Base-by-base conservation (phyloP, 2,113 vertebrate species). In the Anolis sagrei region DNA sequence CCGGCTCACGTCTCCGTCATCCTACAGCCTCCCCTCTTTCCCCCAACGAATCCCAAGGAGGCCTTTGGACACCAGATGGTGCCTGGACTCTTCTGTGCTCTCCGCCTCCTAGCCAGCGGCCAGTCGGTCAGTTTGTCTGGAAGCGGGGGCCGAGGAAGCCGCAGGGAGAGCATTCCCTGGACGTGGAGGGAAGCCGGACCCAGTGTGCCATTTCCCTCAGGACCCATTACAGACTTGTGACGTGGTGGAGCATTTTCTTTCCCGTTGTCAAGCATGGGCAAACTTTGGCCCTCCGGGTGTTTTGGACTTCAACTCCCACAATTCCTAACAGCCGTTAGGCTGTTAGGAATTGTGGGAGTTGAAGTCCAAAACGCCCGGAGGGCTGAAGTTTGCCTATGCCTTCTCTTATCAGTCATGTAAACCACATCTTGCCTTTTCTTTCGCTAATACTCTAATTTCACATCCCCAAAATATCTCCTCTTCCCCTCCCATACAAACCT, bases 91-190 rank as follows among this genome's bases (percentile, higher is more conserved):
- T 23, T 21, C 74, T 54, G 51, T 4, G n/a, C 1, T 7, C 8
- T 32, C 81, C n/a, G 14, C 69, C 39, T 10, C 27, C 72, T 7
- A 27, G 3, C 51, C 72, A 29, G 36, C 23, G 54, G 23, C 34
- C 32, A 13, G 7, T 70, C 2, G 34, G 10, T 44, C 16, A 32
- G 5, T 44, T 34, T 29, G 32, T 23, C 25, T 21, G 51, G 74
- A 4, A 68, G 82, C 48, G 4, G 0, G 73, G 61, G 77, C 80
- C 0, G 0, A 34, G 0, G 3, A 0, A 0, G 6, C 62, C 25
- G 4, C 29, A 29, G 36, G 11, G 14, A 39, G 83, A 23, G 18
- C 1, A 2, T 27, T 23, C 7, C 6, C 19, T 16, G 2, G 32
- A 14, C 0, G 5, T n/a, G 2, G 2, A 23, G 8, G n/a, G 68